These are phyloP conservation scores for Panagrolaimus sp. DNA, from an alignment of 1,140 invertebrate genomes.

Conservation along the genomic window DNA sequence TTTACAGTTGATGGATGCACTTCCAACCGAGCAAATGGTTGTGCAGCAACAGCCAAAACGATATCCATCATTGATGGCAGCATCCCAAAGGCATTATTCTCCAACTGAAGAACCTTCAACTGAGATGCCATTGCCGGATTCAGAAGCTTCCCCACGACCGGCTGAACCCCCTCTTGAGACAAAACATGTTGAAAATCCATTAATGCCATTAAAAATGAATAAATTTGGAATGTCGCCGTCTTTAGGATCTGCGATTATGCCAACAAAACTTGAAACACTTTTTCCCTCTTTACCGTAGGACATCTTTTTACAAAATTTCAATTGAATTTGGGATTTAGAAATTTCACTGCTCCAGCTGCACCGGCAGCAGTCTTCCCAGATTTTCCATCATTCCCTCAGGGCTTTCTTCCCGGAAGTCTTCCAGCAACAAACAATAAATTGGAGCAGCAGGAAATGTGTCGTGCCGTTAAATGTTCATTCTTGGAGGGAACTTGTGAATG, in stretches of 20 bases:
- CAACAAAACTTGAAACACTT: no score
- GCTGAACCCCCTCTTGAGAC: not conserved
- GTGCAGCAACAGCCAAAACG: not conserved
- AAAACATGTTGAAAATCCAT: not conserved
- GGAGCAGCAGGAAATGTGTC: constrained; percentile 17
- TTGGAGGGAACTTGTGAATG: constrained; percentile 28
- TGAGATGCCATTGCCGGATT: no score
- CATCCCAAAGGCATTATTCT: no score
- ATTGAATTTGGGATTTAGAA: no score
- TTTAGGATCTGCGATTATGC: no score
- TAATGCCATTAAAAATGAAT: constrained; percentile 11
- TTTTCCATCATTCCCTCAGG: constrained; percentile 4
- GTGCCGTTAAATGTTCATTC: constrained; percentile 29
- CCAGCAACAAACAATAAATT: not conserved
- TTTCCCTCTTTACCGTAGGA: no score
- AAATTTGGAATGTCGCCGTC: constrained; percentile 10
- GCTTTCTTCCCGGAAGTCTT: not conserved
- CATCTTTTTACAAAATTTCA: no score
- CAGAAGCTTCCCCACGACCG: no score
- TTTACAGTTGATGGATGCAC: constrained; percentile 14
- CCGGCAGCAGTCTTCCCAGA: not conserved
- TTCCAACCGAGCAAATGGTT: not conserved
- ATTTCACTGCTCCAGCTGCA: not conserved
- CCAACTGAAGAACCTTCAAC: no score
- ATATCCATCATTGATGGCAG: not conserved